Conservation (phyloP, 2,113 vertebrate genomes). For the Alexandromys fortis region DNA sequence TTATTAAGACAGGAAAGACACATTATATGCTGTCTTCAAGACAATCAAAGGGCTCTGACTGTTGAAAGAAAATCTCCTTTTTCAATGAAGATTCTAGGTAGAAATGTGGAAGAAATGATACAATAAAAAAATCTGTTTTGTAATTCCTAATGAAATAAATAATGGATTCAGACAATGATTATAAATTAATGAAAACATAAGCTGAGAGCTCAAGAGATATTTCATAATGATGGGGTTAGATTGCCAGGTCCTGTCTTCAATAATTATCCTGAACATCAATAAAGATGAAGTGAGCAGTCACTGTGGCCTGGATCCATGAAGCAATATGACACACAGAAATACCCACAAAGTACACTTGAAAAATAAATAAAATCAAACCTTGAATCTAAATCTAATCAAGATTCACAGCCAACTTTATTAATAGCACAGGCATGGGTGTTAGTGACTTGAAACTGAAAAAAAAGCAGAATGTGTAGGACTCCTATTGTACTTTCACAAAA, state of each 20-base stretch:
- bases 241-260: not conserved
- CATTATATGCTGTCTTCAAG: not conserved
- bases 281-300: not conserved
- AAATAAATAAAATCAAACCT: conserved; percentile 33
- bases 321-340: not conserved
- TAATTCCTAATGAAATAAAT: not conserved
- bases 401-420: not conserved
- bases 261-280: not conserved
- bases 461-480: not conserved
- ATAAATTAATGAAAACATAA: conserved; percentile 28
- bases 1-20: not conserved
- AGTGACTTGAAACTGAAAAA: not conserved
- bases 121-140: not conserved
- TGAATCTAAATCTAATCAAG: not conserved
- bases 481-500: not conserved
- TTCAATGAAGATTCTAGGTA: not conserved
- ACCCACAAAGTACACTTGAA: not conserved
- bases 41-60: not conserved
- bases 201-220: not conserved
- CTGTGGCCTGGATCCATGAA: not conserved
- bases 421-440: not conserved
- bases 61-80: not conserved
- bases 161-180: not conserved
- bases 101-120: not conserved
- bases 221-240: not conserved